These are phyloP conservation scores for Eupithecia tripunctaria DNA, from an alignment of 2,888 invertebrate species.

Conservation along the genomic window DNA sequence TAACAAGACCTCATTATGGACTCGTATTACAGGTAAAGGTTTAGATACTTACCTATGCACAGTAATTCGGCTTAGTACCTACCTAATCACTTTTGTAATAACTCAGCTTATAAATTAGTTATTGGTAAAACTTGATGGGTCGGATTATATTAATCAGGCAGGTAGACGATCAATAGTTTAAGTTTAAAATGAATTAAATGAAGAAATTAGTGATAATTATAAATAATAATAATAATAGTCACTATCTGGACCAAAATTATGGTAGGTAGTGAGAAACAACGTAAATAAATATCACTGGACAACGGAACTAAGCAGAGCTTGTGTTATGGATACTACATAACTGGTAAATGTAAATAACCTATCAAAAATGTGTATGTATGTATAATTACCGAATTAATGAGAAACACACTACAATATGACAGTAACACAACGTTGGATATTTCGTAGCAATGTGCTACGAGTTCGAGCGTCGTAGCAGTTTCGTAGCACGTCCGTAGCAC, in stretches of 20 bases:
- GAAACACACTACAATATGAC: neutral
- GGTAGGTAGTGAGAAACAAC: neutral
- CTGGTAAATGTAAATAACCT: neutral
- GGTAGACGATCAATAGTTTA: neutral
- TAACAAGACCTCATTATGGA: neutral
- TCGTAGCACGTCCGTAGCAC: constrained; percentile 68
- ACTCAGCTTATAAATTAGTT: neutral
- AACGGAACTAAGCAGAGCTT: neutral
- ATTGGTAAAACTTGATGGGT: constrained; percentile 3
- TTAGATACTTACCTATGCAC: neutral
- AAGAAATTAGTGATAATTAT: neutral
- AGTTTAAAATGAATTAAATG: neutral
- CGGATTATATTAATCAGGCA: neutral
- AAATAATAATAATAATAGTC: neutral
- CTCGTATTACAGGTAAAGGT: constrained; percentile 3
- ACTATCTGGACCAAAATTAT: neutral
- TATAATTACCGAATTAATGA: constrained; percentile 5
- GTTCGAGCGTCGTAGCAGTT: constrained; percentile 32
- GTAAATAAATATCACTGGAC: neutral
- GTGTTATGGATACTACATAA: neutral
- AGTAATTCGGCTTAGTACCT: neutral
- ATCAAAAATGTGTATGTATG: neutral
- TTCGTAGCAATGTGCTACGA: constrained; percentile 58
- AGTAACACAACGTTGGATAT: constrained; percentile 1
- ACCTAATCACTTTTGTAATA: constrained; percentile 5